phyloP scores from a whole-genome alignment of 2,797 vertebrate species.

The Anguilla megastoma region DNA sequence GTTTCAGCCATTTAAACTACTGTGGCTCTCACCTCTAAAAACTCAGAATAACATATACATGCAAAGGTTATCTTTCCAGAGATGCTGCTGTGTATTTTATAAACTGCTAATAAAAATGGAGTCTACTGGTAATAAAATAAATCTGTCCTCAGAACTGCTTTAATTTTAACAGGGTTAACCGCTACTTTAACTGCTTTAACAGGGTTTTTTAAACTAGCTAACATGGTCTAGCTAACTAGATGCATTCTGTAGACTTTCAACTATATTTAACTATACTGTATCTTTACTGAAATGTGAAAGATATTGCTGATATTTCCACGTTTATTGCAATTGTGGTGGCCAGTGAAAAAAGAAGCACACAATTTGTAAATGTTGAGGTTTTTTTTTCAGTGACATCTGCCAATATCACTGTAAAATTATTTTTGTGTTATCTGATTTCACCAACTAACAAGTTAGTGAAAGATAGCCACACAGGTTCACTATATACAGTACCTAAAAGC shows the following conservation, averaged over 20 bases:
- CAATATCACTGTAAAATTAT: too few relatives aligned
- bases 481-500: neutral
- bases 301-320: neutral
- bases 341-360: too few relatives aligned
- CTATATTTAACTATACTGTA: neutral
- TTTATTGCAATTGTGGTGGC: neutral
- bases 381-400: too few relatives aligned
- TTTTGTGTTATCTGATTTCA: neutral
- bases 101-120: neutral
- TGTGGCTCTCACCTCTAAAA: neutral
- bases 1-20: constrained; percentile 4
- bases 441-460: neutral
- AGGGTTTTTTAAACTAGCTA: too few relatives aligned
- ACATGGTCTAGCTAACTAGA: too few relatives aligned
- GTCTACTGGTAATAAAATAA: neutral
- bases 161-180: too few relatives aligned
- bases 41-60: neutral
- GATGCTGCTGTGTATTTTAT: neutral
- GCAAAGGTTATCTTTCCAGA: neutral
- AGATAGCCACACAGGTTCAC: neutral
- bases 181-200: too few relatives aligned
- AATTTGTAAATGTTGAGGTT: too few relatives aligned
- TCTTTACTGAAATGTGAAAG: neutral
- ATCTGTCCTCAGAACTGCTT: neutral
- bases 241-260: neutral